These are phyloP conservation scores for Mionectes macconnelli DNA, from an alignment of 2,113 vertebrate species.

Conservation along the genomic window DNA sequence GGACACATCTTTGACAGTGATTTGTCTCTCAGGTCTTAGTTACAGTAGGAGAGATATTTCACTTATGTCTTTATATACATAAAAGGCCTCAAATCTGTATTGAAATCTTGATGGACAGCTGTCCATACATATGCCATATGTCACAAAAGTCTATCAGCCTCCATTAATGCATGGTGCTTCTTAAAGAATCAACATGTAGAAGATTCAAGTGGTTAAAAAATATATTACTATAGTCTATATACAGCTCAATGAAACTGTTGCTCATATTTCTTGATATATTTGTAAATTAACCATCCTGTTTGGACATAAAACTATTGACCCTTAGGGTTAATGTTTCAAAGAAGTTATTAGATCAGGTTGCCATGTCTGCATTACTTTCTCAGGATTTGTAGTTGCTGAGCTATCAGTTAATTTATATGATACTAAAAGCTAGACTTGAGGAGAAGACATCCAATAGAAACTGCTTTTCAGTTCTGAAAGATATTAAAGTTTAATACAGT, in stretches of 20 bases:
- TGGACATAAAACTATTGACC: background rate
- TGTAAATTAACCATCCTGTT: background rate
- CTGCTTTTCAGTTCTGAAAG: conserved; percentile 10
- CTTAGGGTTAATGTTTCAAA: background rate
- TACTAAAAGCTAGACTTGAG: background rate
- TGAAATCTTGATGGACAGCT: background rate
- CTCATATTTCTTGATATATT: background rate
- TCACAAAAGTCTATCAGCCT: background rate
- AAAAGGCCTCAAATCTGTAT: background rate
- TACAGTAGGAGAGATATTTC: background rate
- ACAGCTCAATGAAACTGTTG: background rate
- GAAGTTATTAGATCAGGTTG: background rate
- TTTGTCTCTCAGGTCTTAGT: background rate
- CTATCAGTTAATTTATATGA: background rate
- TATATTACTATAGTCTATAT: background rate
- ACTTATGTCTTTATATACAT: background rate
- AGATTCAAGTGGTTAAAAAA: background rate
- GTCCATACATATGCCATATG: background rate
- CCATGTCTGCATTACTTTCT: background rate
- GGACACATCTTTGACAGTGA: background rate
- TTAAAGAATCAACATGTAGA: background rate
- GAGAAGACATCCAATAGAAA: conserved; percentile 12
- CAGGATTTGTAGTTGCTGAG: background rate
- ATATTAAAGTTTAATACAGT: conserved; percentile 51
- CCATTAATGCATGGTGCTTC: background rate